Conservation (phyloP, 1,140 invertebrate species). For the Popillia japonica region DNA sequence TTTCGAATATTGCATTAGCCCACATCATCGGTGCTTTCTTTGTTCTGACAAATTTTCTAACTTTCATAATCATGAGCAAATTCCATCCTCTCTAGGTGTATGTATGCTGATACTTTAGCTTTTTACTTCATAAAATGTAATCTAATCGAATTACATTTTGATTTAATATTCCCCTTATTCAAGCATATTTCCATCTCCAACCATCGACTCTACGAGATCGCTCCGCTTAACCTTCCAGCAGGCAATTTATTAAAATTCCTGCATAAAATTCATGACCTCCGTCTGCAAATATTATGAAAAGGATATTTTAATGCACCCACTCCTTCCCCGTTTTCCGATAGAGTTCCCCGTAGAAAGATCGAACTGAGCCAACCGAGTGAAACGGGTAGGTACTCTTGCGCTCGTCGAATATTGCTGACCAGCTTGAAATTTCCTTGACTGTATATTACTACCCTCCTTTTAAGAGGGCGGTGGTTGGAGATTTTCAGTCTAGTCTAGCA, state of each 20-base stretch:
- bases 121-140: background rate
- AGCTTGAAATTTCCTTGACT: background rate
- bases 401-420: constrained; percentile 26
- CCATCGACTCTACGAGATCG: background rate
- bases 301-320: background rate
- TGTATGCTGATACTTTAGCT: too few species aligned
- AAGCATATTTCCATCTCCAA: background rate
- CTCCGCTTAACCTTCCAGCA: background rate
- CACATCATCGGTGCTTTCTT: too few species aligned
- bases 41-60: too few species aligned
- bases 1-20: too few species aligned
- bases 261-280: constrained; percentile 5
- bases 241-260: constrained; percentile 29
- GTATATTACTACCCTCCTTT: background rate
- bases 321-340: constrained; percentile 25
- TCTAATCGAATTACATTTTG: constrained; percentile 25
- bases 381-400: background rate
- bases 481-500: background rate
- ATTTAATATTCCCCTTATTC: constrained; percentile 31
- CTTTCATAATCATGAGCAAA: too few species aligned
- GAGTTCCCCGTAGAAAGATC: background rate
- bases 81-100: too few species aligned
- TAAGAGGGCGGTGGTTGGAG: background rate
- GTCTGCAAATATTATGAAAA: constrained; percentile 19
- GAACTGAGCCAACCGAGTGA: background rate